A percentile compares a stretch with the other conserved stretches of the same genome.
These are phyloP conservation scores for Frankliniella fusca DNA, from an alignment of 2,888 invertebrate species.

Conservation along the genomic window DNA sequence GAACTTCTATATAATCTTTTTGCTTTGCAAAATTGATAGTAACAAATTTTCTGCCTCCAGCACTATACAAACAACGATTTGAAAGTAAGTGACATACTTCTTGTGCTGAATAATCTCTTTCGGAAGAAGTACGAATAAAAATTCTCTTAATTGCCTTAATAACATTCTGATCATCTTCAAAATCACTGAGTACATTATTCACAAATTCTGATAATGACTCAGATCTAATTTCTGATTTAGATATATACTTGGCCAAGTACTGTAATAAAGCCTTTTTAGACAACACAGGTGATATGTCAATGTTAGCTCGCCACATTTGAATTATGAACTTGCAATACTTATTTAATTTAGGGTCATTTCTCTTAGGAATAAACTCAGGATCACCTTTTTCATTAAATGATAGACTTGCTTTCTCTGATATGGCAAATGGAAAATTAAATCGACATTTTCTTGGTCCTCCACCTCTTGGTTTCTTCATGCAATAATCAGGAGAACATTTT, in stretches of 20 bases:
- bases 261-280: constrained; percentile 29
- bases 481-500: constrained; percentile 28
- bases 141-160: constrained; percentile 33
- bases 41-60: not conserved
- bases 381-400: not conserved
- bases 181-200: not conserved
- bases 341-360: constrained; percentile 33
- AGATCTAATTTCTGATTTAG: constrained; percentile 31
- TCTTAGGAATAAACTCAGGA: not conserved
- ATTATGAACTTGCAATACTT: constrained; percentile 32
- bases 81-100: constrained; percentile 33
- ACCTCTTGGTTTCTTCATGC: constrained; percentile 30
- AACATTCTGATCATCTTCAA: not conserved
- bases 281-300: constrained; percentile 30
- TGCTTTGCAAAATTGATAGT: constrained; percentile 27
- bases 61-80: constrained; percentile 20
- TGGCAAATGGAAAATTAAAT: constrained; percentile 33
- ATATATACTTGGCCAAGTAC: constrained; percentile 36
- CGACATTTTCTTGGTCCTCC: constrained; percentile 30
- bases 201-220: not conserved
- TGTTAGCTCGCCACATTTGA: constrained; percentile 35
- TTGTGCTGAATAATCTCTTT: constrained; percentile 35
- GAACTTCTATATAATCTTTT: no score
- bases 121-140: constrained; percentile 31
- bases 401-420: not conserved